These are phyloP conservation scores for Drymodes brunneopygia DNA, from an alignment of 2,113 vertebrate genomes.

Conservation along the genomic window DNA sequence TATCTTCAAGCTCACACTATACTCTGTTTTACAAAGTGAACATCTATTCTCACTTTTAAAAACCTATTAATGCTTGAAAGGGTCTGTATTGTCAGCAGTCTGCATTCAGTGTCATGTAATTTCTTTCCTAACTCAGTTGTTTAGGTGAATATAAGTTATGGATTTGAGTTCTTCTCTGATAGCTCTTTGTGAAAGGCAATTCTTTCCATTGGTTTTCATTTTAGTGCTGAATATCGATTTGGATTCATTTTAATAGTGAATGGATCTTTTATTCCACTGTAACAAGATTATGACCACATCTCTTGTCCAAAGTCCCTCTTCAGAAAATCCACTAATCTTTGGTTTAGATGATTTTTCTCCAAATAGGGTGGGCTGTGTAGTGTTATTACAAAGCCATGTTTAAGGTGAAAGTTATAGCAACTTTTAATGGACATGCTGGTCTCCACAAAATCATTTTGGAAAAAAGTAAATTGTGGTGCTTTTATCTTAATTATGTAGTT, in stretches of 20 bases:
- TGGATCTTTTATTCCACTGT: slow-evolving; percentile 21
- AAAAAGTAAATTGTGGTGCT: not conserved
- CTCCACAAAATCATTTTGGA: not conserved
- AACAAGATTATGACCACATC: not conserved
- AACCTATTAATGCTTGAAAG: not conserved
- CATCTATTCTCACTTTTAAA: not conserved
- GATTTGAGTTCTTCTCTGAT: not conserved
- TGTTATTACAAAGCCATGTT: not conserved
- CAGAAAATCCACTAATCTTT: not conserved
- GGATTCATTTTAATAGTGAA: slow-evolving; percentile 22
- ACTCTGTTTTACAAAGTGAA: not conserved
- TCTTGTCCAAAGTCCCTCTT: not conserved
- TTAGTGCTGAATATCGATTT: not conserved
- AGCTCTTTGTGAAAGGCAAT: not conserved
- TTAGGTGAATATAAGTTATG: not conserved
- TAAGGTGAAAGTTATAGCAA: not conserved
- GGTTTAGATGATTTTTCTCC: not conserved
- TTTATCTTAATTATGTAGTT: not conserved
- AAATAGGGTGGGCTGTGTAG: not conserved
- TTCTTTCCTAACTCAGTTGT: not conserved
- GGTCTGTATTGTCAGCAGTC: not conserved
- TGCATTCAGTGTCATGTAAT: not conserved
- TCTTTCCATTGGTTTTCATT: slow-evolving; percentile 12
- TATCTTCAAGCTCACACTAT: not conserved
- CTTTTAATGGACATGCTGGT: not conserved